phyloP scores from a whole-genome alignment of 2,113 vertebrate species.

The Hyperopisus bebe region DNA sequence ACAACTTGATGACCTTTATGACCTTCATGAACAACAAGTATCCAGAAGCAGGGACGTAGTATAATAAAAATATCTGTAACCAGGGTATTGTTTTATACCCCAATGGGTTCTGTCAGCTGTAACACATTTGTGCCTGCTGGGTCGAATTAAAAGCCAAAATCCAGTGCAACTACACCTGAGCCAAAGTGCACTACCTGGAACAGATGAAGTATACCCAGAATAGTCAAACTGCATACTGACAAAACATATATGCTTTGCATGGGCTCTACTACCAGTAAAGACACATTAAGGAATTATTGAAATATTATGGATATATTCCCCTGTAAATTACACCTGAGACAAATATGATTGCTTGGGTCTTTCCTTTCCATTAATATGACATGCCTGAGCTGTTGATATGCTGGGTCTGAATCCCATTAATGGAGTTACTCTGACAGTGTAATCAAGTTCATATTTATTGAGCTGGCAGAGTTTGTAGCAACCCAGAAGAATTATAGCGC shows the following conservation, averaged over 20 bases:
- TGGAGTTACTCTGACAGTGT: conserved; percentile 57
- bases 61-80: background rate
- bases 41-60: background rate
- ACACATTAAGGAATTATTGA: conserved; percentile 52
- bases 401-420: conserved; percentile 63
- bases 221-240: conserved; percentile 31
- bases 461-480: conserved; percentile 56
- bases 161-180: background rate
- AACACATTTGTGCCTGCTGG: background rate
- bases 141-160: background rate
- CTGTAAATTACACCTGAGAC: conserved; percentile 57
- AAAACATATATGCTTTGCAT: conserved; percentile 39
- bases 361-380: conserved; percentile 63
- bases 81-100: background rate
- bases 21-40: background rate
- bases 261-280: conserved; percentile 57
- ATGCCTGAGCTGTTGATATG: conserved; percentile 60
- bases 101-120: background rate
- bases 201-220: background rate
- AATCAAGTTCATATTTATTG: conserved; percentile 60
- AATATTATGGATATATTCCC: conserved; percentile 40
- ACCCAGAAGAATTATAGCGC: conserved; percentile 60
- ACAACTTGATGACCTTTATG: background rate
- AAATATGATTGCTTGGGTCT: conserved; percentile 48
- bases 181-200: background rate